Evolutionary conservation across 2,888 invertebrate species (phyloP).

Genomic region (Anodontia alba): DNA sequence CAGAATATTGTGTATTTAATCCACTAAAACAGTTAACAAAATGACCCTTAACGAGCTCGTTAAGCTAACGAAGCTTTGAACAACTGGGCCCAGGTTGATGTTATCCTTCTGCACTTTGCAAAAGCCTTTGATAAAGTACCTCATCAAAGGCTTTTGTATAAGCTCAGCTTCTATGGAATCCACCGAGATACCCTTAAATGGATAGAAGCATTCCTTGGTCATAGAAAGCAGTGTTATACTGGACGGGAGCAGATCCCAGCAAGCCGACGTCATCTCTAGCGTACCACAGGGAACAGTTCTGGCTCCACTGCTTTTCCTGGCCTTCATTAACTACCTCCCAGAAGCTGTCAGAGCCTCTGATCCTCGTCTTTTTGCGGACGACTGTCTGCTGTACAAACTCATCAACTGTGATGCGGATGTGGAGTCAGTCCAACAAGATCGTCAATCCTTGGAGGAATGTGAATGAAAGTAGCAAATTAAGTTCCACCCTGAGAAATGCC

Average conservation of each 20-base stretch:
- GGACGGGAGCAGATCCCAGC: neutral
- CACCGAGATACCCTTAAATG: neutral
- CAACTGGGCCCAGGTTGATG: neutral
- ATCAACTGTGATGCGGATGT: neutral
- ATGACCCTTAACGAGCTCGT: too few relatives aligned
- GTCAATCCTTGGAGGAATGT: neutral
- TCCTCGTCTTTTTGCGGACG: neutral
- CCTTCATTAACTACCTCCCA: neutral
- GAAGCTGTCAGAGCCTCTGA: neutral
- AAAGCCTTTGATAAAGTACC: slow-evolving; percentile 6
- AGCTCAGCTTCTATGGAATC: slow-evolving; percentile 9
- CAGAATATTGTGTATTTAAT: too few relatives aligned
- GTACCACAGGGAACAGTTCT: slow-evolving; percentile 3
- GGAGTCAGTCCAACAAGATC: neutral
- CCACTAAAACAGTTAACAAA: too few relatives aligned
- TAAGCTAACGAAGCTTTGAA: too few relatives aligned
- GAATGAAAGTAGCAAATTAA: too few relatives aligned
- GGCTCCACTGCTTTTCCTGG: neutral
- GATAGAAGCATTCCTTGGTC: neutral
- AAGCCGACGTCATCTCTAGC: neutral
- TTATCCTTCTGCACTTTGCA: neutral
- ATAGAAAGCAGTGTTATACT: neutral
- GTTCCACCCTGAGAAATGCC: too few relatives aligned
- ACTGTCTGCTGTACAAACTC: neutral
- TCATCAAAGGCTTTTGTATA: slow-evolving; percentile 10